A percentile compares a stretch with the other conserved stretches of the same genome.
Conservation (phyloP, 1,140 invertebrate genomes). For the Coptotermes formosanus region DNA sequence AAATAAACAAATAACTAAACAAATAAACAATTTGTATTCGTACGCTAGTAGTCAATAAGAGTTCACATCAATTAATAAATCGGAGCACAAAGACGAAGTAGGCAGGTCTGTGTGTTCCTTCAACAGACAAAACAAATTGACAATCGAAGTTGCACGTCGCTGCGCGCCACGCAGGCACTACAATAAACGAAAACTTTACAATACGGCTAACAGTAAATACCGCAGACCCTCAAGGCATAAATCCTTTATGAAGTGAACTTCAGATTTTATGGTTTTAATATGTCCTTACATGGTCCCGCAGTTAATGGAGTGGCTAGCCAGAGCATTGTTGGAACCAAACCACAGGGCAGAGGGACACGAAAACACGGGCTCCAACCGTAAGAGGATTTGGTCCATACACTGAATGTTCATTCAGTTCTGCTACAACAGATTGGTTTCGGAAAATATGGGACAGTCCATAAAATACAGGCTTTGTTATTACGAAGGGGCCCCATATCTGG, state of each 20-base stretch:
- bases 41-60: too few species aligned
- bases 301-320: neutral
- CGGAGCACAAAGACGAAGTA: too few species aligned
- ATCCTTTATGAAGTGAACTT: neutral
- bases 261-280: neutral
- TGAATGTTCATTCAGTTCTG: neutral
- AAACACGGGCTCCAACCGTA: neutral
- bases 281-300: neutral
- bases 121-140: too few species aligned
- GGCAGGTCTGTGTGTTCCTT: too few species aligned
- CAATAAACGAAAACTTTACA: neutral
- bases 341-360: neutral
- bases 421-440: neutral
- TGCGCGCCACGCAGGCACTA: neutral
- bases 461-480: neutral
- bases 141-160: neutral
- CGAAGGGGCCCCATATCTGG: neutral
- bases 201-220: neutral
- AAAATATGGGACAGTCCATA: neutral
- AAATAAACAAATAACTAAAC: too few species aligned
- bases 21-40: too few species aligned
- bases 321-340: neutral
- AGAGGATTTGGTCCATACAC: constrained; percentile 6
- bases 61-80: too few species aligned
- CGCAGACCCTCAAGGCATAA: neutral